Conservation (phyloP, 2,797 vertebrate species). For the Sebastes diaconus region DNA sequence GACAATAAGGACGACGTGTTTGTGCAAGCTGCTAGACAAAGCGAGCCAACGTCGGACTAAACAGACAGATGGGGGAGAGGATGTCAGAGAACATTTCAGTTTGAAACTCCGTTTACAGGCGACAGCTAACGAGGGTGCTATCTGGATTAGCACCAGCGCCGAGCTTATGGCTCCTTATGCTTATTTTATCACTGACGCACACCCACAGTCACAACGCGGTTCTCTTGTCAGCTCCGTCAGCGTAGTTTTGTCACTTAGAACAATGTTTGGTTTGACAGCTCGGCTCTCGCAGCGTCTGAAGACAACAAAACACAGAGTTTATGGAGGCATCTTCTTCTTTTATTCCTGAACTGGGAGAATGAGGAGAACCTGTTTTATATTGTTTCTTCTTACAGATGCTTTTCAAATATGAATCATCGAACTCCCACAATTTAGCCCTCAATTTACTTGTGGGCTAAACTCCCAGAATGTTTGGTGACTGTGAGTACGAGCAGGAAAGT, state of each 20-base stretch:
- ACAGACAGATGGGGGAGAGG: conserved; percentile 32
- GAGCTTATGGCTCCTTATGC: conserved; percentile 31
- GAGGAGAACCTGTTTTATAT: conserved; percentile 23
- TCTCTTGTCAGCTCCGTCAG: conserved; percentile 45
- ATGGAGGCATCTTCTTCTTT: conserved; percentile 26
- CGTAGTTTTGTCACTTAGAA: conserved; percentile 46
- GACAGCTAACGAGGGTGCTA: conserved; percentile 5
- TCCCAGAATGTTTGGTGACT: neutral
- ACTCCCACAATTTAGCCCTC: conserved; percentile 32
- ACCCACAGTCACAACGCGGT: conserved; percentile 41
- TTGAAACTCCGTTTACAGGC: conserved; percentile 31
- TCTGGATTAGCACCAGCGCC: conserved; percentile 14
- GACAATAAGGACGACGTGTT: conserved; percentile 6
- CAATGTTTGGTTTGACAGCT: conserved; percentile 61
- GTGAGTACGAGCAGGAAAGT: neutral
- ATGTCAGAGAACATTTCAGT: neutral
- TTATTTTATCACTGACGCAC: conserved; percentile 48
- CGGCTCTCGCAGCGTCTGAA: conserved; percentile 11
- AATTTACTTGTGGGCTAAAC: neutral
- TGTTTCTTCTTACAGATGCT: conserved; percentile 11
- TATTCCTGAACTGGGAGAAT: conserved; percentile 10
- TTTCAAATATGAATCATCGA: conserved; percentile 32
- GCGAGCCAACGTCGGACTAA: neutral
- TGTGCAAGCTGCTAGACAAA: conserved; percentile 26
- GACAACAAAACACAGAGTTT: conserved; percentile 2